A percentile compares a stretch with the other conserved stretches of the same genome.
Evolutionary conservation across 2,113 vertebrate species (phyloP).

Genomic region (Bostrychus sinensis): DNA sequence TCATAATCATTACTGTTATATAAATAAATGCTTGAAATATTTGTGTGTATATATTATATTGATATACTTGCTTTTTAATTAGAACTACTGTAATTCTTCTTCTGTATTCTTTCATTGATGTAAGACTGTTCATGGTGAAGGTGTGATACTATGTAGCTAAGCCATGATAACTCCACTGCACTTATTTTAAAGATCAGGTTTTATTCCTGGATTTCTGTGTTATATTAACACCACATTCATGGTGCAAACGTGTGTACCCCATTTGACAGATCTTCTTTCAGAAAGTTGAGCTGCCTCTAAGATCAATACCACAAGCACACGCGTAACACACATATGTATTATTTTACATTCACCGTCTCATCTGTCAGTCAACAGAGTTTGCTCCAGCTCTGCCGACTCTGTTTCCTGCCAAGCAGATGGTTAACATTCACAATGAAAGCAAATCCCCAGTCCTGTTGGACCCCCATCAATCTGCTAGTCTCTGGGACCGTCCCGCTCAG

Average conservation of each 20-base stretch:
- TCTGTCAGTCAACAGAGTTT: constrained; percentile 71
- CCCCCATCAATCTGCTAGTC: constrained; percentile 66
- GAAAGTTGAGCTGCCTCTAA: constrained; percentile 67
- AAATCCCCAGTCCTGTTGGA: constrained; percentile 72
- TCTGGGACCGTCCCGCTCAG: constrained; percentile 46
- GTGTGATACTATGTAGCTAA: constrained; percentile 36
- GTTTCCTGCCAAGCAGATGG: constrained; percentile 74
- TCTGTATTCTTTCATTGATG: no score
- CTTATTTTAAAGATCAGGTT: constrained; percentile 33
- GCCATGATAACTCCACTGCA: constrained; percentile 8
- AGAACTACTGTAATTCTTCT: no score
- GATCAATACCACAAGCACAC: constrained; percentile 63
- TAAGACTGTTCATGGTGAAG: neutral
- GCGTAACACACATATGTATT: constrained; percentile 36
- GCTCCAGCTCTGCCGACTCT: constrained; percentile 56
- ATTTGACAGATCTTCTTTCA: constrained; percentile 71
- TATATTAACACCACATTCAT: constrained; percentile 20
- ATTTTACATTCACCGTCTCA: constrained; percentile 55
- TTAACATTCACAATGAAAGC: constrained; percentile 76
- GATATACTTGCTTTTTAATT: no score
- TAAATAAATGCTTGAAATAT: no score
- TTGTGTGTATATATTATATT: no score
- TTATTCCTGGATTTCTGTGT: constrained; percentile 17
- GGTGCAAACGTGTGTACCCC: constrained; percentile 54
- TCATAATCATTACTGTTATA: no score